phyloP scores from a whole-genome alignment of 1,140 invertebrate species.

The Lucilia cuprina region DNA sequence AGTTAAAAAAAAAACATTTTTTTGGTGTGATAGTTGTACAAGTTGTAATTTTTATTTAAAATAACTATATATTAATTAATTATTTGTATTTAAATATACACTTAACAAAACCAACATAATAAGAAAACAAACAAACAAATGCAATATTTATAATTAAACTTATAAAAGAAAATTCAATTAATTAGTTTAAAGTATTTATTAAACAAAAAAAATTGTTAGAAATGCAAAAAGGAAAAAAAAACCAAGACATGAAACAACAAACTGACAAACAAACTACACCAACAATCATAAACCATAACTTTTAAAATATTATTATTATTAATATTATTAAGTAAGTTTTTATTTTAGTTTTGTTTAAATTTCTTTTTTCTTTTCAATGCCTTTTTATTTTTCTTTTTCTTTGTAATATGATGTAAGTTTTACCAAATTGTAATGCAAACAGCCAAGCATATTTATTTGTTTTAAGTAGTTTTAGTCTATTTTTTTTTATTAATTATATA shows the following conservation, averaged over 20 bases:
- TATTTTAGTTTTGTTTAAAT: not conserved
- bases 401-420: not conserved
- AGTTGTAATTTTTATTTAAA: too few species aligned
- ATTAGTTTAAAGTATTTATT: too few species aligned
- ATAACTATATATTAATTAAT: not conserved
- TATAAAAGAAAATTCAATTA: not conserved
- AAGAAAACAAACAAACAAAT: not conserved
- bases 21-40: not conserved
- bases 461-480: not conserved
- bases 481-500: not conserved
- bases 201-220: too few species aligned
- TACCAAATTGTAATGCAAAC: not conserved
- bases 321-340: not conserved
- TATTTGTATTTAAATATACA: not conserved
- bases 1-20: not conserved
- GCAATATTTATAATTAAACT: not conserved
- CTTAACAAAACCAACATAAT: not conserved
- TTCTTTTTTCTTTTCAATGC: not conserved
- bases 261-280: too few species aligned
- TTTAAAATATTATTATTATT: too few species aligned
- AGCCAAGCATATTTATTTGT: not conserved
- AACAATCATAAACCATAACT: not conserved
- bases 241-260: too few species aligned
- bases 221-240: too few species aligned
- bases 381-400: too few species aligned